These are phyloP conservation scores for Euborellia annulipes DNA, from an alignment of 1,140 invertebrate species.

Conservation along the genomic window DNA sequence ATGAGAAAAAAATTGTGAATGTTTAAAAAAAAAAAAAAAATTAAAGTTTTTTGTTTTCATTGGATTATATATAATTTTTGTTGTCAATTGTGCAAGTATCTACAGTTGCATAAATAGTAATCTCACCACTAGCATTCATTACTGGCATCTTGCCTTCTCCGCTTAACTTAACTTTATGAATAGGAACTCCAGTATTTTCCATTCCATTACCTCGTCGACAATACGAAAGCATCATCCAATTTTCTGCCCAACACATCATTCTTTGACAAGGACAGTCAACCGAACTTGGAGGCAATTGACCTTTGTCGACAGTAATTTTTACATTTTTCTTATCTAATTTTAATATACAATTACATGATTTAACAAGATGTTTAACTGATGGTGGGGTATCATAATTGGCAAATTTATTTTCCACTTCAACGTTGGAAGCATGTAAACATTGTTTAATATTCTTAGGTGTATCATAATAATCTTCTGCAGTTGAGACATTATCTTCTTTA, in stretches of 20 bases:
- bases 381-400: slow-evolving; percentile 39
- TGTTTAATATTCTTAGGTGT: slow-evolving; percentile 59
- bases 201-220: slow-evolving; percentile 38
- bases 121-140: slow-evolving; percentile 29
- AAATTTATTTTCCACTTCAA: slow-evolving; percentile 18
- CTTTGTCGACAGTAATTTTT: slow-evolving; percentile 11
- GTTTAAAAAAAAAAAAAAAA: no score
- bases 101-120: slow-evolving; percentile 53
- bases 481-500: slow-evolving; percentile 20
- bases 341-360: slow-evolving; percentile 41
- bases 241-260: slow-evolving; percentile 49
- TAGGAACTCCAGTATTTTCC: slow-evolving; percentile 32
- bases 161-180: slow-evolving; percentile 23
- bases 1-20: no score
- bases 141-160: slow-evolving; percentile 39
- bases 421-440: slow-evolving; percentile 32
- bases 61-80: no score
- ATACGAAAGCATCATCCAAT: slow-evolving; percentile 42
- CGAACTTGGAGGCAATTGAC: slow-evolving; percentile 27
- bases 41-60: no score
- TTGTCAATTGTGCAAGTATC: no score
- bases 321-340: slow-evolving; percentile 34
- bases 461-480: slow-evolving; percentile 44
- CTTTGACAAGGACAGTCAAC: slow-evolving; percentile 45
- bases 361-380: slow-evolving; percentile 24